phyloP scores from a whole-genome alignment of 2,113 vertebrate species.

The Thunnus maccoyii region DNA sequence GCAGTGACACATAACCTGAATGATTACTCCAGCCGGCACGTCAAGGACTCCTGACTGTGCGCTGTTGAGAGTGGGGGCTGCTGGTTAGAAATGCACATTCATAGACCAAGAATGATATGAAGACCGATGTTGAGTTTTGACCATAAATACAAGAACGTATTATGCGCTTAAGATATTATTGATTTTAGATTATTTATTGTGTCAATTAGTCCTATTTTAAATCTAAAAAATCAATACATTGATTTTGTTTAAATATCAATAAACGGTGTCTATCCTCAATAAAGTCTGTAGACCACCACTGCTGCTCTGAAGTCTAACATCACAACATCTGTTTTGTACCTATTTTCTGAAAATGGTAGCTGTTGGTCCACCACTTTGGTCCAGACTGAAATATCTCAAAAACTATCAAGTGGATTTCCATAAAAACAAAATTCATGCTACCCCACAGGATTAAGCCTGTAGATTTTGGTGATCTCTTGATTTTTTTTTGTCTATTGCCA shows the following conservation, averaged over 20 bases:
- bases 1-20: slow-evolving; percentile 70
- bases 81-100: slow-evolving; percentile 8
- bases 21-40: slow-evolving; percentile 43
- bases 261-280: no score
- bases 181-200: background rate
- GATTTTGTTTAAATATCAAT: background rate
- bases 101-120: background rate
- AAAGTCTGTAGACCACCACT: no score
- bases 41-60: slow-evolving; percentile 40
- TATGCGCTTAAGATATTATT: no score
- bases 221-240: background rate
- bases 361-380: background rate
- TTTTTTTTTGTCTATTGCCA: no score
- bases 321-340: no score
- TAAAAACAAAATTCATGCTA: no score
- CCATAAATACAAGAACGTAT: background rate
- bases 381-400: no score
- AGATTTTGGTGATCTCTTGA: no score
- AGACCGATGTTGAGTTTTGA: background rate
- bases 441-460: no score
- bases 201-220: background rate
- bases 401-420: no score
- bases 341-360: no score
- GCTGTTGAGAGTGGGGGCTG: background rate
- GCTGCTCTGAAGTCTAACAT: no score